Evolutionary conservation across 2,797 vertebrate species (phyloP).

Genomic region (Macroramphosus scolopax): DNA sequence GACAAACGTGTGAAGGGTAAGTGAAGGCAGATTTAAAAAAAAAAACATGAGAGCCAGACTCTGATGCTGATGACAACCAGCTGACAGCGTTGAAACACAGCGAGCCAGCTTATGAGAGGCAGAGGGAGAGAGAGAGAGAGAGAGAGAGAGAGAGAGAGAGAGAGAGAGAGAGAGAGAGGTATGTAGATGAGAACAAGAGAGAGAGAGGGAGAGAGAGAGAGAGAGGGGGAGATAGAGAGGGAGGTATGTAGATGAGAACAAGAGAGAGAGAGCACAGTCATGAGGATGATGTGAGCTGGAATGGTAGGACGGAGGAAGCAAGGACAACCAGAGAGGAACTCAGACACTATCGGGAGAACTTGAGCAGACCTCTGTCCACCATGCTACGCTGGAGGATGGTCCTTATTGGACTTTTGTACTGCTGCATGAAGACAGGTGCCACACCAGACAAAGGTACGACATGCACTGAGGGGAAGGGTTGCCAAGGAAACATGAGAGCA

Average conservation of each 20-base stretch:
- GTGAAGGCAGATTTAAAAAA: slow-evolving; percentile 3
- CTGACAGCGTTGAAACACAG: slow-evolving; percentile 19
- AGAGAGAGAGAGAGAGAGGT: slow-evolving; percentile 6
- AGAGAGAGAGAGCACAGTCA: slow-evolving; percentile 9
- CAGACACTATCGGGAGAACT: neutral
- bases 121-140: slow-evolving; percentile 7
- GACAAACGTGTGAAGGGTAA: neutral
- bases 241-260: slow-evolving; percentile 18
- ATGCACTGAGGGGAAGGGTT: neutral
- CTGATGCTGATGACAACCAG: slow-evolving; percentile 44
- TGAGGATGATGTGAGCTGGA: slow-evolving; percentile 4
- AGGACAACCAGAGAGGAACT: slow-evolving; percentile 5
- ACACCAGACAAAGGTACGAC: slow-evolving; percentile 43
- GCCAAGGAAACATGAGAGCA: no score
- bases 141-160: slow-evolving; percentile 11
- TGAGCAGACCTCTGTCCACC: neutral
- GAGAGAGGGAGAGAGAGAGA: neutral
- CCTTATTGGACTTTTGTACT: slow-evolving; percentile 41
- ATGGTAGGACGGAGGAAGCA: no score
- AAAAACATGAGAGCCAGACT: slow-evolving; percentile 2
- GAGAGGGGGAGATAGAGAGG: slow-evolving; percentile 5
- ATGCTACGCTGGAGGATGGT: slow-evolving; percentile 52
- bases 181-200: slow-evolving; percentile 17
- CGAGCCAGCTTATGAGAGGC: neutral
- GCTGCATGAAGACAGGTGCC: slow-evolving; percentile 29